phyloP scores from a whole-genome alignment of 2,797 vertebrate genomes.

The Takifugu ocellatus region DNA sequence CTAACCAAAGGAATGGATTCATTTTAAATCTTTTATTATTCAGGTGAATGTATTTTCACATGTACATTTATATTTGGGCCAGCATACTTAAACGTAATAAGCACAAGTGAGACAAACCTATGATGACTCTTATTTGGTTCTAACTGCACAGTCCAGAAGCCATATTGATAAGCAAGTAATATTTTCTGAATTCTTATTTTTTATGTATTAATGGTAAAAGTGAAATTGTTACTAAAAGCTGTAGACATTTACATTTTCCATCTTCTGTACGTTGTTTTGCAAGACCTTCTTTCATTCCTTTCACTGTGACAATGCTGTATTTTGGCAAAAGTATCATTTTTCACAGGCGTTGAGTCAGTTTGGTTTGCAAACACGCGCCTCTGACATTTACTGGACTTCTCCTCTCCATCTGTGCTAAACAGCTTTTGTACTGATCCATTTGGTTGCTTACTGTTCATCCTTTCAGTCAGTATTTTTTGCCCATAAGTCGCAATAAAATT shows the following conservation, averaged over 20 bases:
- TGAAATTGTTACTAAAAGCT: conserved; percentile 58
- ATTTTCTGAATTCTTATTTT: conserved; percentile 59
- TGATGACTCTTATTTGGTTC: conserved; percentile 41
- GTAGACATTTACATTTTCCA: conserved; percentile 17
- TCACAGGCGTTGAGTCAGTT: conserved; percentile 49
- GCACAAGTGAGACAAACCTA: conserved; percentile 55
- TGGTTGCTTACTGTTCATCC: conserved; percentile 40
- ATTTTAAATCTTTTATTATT: conserved; percentile 47
- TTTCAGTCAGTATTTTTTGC: conserved; percentile 66
- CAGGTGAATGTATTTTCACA: conserved; percentile 66
- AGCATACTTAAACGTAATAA: conserved; percentile 46
- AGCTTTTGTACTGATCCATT: conserved; percentile 58
- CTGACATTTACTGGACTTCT: conserved; percentile 34
- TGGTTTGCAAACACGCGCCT: conserved; percentile 37
- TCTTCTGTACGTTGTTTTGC: conserved; percentile 41
- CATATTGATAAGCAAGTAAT: conserved; percentile 62
- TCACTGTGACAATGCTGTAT: conserved; percentile 58
- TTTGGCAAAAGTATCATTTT: conserved; percentile 28
- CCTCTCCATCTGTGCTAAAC: conserved; percentile 37
- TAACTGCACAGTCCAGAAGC: conserved; percentile 67
- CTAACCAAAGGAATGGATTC: conserved; percentile 62
- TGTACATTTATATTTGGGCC: conserved; percentile 45
- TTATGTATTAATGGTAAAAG: conserved; percentile 61
- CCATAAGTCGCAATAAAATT: conserved; percentile 93
- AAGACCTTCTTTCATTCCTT: conserved; percentile 32